Conservation (phyloP, 2,797 vertebrate genomes). For the Hippopotamyrus pictus region DNA sequence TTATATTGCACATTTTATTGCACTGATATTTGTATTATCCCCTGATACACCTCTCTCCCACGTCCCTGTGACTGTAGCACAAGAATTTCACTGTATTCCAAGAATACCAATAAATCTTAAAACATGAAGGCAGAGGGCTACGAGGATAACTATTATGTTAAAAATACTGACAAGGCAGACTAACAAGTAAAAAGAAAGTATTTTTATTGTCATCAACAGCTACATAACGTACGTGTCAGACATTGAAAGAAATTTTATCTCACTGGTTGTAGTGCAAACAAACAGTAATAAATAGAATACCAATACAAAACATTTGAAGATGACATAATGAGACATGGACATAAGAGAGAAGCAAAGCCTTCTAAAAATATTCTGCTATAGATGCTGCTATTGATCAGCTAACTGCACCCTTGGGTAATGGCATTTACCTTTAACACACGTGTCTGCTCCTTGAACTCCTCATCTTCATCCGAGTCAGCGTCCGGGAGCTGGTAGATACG, state of each 20-base stretch:
- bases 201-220: neutral
- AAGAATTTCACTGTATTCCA: neutral
- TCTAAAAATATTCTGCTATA: neutral
- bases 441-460: constrained; percentile 86
- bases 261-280: neutral
- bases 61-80: neutral
- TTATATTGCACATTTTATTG: neutral
- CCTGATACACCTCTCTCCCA: neutral
- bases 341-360: neutral
- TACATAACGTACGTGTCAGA: neutral
- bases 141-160: neutral
- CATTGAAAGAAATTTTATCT: neutral
- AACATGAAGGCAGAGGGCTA: neutral
- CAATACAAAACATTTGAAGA: neutral
- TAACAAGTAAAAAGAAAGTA: neutral
- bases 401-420: neutral
- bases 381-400: neutral
- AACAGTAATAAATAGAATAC: neutral
- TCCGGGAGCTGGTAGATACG: constrained; percentile 89
- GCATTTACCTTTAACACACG: constrained; percentile 69
- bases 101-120: neutral
- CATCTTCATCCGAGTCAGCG: constrained; percentile 81
- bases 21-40: neutral
- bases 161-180: neutral
- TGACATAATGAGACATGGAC: neutral